A percentile compares a stretch with the other conserved stretches of the same genome.
Evolutionary conservation across 2,888 invertebrate species (phyloP).

Genomic region (Rhimphoctona megacephalus): DNA sequence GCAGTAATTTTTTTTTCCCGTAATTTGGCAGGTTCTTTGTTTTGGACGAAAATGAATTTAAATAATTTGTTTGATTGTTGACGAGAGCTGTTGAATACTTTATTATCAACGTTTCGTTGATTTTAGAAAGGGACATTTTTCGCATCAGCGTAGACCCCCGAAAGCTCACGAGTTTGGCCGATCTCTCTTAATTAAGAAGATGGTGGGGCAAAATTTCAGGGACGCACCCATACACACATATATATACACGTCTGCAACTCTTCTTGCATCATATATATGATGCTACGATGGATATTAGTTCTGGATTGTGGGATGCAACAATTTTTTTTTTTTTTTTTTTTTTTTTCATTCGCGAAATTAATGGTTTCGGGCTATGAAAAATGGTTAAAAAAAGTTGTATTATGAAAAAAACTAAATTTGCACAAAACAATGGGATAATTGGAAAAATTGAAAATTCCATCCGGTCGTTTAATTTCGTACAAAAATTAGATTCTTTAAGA

Average conservation of each 20-base stretch:
- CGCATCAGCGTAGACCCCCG: background rate
- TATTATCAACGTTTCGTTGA: slow-evolving; percentile 9
- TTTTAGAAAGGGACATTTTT: slow-evolving; percentile 12
- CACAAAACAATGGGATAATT: background rate
- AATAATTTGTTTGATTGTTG: background rate
- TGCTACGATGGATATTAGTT: background rate
- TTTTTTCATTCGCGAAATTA: background rate
- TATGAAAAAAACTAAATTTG: background rate
- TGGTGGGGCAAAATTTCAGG: slow-evolving; percentile 14
- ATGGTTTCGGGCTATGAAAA: background rate
- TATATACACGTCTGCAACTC: background rate
- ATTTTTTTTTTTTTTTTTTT: background rate
- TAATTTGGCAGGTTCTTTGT: background rate
- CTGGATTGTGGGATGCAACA: background rate
- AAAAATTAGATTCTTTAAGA: background rate
- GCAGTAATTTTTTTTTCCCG: background rate
- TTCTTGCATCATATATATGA: background rate
- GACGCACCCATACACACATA: background rate
- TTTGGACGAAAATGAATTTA: background rate
- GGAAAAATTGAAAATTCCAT: background rate
- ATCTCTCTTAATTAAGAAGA: slow-evolving; percentile 5
- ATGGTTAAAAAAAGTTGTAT: background rate
- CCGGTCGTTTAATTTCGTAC: background rate
- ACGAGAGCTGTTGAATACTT: background rate
- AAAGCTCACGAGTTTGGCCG: slow-evolving; percentile 14